Evolutionary conservation across 2,113 vertebrate species (phyloP), one percentile per base, ranked within the genome.

Genomic region (Malurus alboscapulatus): DNA sequence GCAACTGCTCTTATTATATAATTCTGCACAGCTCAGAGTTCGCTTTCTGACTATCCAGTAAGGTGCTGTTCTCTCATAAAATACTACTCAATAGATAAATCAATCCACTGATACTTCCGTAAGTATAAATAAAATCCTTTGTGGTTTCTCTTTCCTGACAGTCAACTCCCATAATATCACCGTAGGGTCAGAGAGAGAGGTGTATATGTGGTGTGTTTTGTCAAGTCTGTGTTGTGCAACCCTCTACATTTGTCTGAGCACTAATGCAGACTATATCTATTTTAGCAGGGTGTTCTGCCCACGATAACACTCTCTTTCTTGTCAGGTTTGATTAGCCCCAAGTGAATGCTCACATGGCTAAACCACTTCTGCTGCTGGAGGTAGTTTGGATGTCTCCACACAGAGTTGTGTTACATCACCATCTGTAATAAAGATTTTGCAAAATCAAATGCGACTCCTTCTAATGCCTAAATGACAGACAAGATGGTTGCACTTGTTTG

Each of bases 1-100:
- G 47, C 47, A 25, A n/a, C 14, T 22, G 3, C 14, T 50, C 32
- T 24, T 9, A 1, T 4, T 19, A 10, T n/a, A 3, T 34, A 3
- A n/a, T 19, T 10, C 29, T 2, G 29, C 7, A 5, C 53, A 26
- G 72, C 29, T 51, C 7, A 3, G 29, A 32, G 20, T 21, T 38
- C 40, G 21, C 27, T 50, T n/a, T 26, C 18, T 9, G 32, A 3
- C 38, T 53, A 22, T 6, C 27, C 16, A 3, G 5, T 26, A 21
- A n/a, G 20, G 38, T 44, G 30, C 45, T 50, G 29, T 19, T 84
- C 55, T 48, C 59, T 47, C 40, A 19, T 71, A 13, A 89, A 84
- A 69, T 40, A 7, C 13, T 17, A 18, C 7, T 7, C 22, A 6
- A 7, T 4, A 34, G 30, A 14, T 48, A 53, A 48, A 34, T n/a